These are phyloP conservation scores for Ormyrus labotus DNA, from an alignment of 2,888 invertebrate species.

Conservation along the genomic window DNA sequence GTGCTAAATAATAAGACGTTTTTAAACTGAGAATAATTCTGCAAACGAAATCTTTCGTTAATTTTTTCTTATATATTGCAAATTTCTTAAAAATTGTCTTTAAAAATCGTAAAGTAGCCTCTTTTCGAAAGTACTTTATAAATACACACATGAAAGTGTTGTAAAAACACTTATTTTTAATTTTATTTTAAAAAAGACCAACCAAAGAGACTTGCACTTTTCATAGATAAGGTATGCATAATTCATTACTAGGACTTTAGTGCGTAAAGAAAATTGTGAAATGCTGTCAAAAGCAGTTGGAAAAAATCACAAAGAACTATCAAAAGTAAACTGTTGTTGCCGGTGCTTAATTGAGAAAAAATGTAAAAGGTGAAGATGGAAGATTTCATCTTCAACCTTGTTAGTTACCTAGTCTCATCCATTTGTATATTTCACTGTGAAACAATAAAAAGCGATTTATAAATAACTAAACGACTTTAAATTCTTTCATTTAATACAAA, in stretches of 20 bases:
- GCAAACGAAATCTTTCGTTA: conserved; percentile 10
- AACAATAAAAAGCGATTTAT: conserved; percentile 70
- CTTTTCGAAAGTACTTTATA: conserved; percentile 32
- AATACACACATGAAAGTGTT: conserved; percentile 42
- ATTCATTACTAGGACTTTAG: conserved; percentile 50
- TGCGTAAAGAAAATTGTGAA: conserved; percentile 39
- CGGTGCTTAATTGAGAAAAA: conserved; percentile 44
- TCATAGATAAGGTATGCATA: conserved; percentile 47
- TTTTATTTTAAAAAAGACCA: conserved; percentile 43
- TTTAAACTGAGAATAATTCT: conserved; percentile 24
- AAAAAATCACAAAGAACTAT: conserved; percentile 43
- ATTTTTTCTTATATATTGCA: conserved; percentile 12
- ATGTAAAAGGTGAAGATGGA: conserved; percentile 45
- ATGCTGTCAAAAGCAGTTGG: conserved; percentile 36
- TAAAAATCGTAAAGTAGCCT: conserved; percentile 18
- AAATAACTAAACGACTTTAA: conserved; percentile 58
- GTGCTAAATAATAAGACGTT: conserved; percentile 7
- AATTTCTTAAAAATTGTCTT: conserved; percentile 6
- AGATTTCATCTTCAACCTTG: conserved; percentile 41
- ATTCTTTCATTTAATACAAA: conserved; percentile 9
- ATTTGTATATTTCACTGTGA: conserved; percentile 72
- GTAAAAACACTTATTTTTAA: conserved; percentile 43
- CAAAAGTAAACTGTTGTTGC: conserved; percentile 47
- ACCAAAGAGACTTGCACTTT: conserved; percentile 53
- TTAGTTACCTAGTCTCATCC: conserved; percentile 58